phyloP scores from a whole-genome alignment of 1,140 invertebrate species.

The Brachystomella parvula region DNA sequence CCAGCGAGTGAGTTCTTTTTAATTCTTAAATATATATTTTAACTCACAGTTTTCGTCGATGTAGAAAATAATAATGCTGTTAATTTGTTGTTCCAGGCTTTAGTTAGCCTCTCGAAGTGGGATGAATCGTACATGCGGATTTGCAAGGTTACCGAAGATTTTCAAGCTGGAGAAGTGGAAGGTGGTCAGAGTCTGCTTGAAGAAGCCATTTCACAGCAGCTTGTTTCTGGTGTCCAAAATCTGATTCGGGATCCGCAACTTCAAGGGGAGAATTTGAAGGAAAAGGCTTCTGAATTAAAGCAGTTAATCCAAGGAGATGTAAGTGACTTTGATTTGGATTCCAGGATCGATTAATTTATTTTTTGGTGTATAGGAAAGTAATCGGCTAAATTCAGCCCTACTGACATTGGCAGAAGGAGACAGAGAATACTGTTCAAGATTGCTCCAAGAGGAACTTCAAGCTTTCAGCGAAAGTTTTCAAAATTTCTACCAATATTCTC shows the following conservation, averaged over 20 bases:
- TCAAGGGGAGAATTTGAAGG: conserved; percentile 14
- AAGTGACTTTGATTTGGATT: neutral
- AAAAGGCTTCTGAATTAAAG: neutral
- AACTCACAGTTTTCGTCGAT: too few species aligned
- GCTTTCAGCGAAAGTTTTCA: neutral
- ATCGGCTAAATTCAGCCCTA: neutral
- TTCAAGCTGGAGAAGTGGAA: neutral
- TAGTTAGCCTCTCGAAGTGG: conserved; percentile 48
- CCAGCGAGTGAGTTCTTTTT: conserved; percentile 12
- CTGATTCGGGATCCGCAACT: conserved; percentile 14
- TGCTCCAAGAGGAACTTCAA: neutral
- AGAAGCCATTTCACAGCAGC: conserved; percentile 12
- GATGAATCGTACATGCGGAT: conserved; percentile 25
- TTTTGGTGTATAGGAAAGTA: neutral
- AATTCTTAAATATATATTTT: conserved; percentile 19
- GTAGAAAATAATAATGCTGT: neutral
- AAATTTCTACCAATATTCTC: conserved; percentile 21
- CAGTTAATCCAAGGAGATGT: neutral
- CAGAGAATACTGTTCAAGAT: too few species aligned
- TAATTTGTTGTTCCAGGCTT: conserved; percentile 39
- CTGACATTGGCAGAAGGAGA: too few species aligned
- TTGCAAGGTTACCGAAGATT: neutral
- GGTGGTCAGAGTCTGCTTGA: neutral
- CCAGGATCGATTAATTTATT: neutral
- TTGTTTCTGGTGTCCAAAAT: conserved; percentile 20